Percentiles rank a stretch among this genome's conserved stretches.
phyloP scores from a whole-genome alignment of 35 echinoderm and acorn worm genomes.

The Heliocidaris erythrogramma region DNA sequence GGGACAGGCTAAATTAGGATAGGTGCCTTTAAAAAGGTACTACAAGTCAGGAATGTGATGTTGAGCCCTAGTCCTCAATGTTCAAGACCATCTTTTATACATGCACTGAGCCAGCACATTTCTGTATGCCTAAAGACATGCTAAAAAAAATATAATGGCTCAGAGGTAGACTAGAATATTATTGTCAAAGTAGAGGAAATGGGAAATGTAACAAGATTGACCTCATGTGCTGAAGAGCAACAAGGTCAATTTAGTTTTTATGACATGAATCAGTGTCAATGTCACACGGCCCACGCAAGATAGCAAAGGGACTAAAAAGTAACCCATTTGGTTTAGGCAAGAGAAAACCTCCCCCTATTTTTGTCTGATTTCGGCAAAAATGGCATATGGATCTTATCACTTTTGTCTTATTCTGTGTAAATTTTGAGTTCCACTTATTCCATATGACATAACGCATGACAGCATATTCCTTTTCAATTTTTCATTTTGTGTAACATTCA shows the following conservation, averaged over 20 bases:
- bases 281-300: background rate
- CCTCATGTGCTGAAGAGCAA: background rate
- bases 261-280: background rate
- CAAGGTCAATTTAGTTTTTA: background rate
- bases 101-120: background rate
- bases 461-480: background rate
- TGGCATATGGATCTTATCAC: background rate
- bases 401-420: background rate
- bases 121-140: background rate
- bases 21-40: too few relatives aligned
- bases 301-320: background rate
- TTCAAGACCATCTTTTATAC: background rate
- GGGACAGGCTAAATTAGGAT: too few relatives aligned
- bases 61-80: background rate
- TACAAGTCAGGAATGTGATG: background rate
- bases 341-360: background rate
- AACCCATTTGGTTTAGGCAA: background rate
- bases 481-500: background rate
- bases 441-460: background rate
- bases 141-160: background rate
- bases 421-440: background rate
- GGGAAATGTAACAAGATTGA: constrained; percentile 10
- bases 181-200: background rate
- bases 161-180: background rate
- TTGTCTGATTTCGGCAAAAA: background rate